These are phyloP conservation scores for Enteromius unitaeniatus DNA, from an alignment of 2,797 vertebrate genomes.

Conservation along the genomic window DNA sequence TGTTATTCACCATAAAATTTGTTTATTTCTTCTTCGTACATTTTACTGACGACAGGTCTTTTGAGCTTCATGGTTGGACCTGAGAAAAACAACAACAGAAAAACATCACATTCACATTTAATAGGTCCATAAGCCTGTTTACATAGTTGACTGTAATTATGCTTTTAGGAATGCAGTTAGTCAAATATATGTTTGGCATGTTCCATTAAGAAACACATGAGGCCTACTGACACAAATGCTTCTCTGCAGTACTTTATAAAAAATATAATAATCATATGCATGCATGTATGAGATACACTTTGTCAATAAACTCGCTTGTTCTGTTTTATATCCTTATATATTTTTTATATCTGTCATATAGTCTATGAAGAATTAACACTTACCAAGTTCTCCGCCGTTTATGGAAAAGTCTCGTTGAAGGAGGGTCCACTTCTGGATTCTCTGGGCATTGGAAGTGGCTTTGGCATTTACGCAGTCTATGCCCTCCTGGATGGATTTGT, in stretches of 20 bases:
- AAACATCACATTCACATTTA: background rate
- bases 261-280: background rate
- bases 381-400: conserved; percentile 69
- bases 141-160: background rate
- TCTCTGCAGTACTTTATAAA: background rate
- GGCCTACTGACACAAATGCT: background rate
- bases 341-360: too few relatives aligned
- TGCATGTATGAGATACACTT: background rate
- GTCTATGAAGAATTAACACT: background rate
- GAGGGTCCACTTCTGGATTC: conserved; percentile 71
- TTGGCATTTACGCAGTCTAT: conserved; percentile 74
- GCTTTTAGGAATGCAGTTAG: background rate
- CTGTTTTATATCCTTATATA: background rate
- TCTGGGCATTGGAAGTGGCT: conserved; percentile 78
- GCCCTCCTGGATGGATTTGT: conserved; percentile 78
- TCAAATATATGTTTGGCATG: background rate
- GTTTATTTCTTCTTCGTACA: conserved; percentile 78
- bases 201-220: background rate
- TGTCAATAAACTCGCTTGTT: background rate
- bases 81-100: conserved; percentile 52
- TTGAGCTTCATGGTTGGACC: conserved; percentile 84
- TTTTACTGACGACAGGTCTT: conserved; percentile 79
- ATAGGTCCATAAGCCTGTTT: background rate
- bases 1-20: conserved; percentile 70
- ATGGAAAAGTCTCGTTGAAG: conserved; percentile 69